Percentiles rank a stretch among this genome's conserved stretches.
Conservation (phyloP, 2,797 vertebrate genomes). For the Oceanodroma leucorhoa region DNA sequence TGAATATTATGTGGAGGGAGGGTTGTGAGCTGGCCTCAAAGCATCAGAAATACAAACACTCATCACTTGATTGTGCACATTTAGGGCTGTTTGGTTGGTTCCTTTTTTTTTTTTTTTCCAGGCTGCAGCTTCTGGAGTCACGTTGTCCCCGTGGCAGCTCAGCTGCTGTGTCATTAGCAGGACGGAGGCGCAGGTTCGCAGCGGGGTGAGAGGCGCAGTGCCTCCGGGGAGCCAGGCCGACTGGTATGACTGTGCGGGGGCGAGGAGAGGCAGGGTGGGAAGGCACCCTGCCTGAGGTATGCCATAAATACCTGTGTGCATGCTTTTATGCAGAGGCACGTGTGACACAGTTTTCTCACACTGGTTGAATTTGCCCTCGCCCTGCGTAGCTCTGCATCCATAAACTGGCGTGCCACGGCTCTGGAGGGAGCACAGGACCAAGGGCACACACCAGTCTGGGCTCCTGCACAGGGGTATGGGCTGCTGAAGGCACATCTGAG, state of each 20-base stretch:
- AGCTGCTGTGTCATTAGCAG: constrained; percentile 45
- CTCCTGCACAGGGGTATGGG: fast-evolving
- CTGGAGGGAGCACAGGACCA: fast-evolving
- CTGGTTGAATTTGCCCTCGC: background rate
- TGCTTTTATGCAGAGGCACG: background rate
- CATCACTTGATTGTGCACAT: constrained; percentile 56
- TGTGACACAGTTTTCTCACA: constrained; percentile 29
- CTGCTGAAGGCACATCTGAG: background rate
- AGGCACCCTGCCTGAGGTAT: background rate
- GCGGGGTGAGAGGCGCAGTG: background rate
- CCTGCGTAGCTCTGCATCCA: fast-evolving
- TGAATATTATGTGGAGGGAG: constrained; percentile 33
- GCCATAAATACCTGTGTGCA: background rate
- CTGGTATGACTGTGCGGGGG: background rate
- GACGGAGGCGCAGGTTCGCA: background rate
- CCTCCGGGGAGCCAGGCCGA: constrained; percentile 7
- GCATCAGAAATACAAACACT: constrained; percentile 59
- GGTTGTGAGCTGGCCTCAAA: constrained; percentile 55
- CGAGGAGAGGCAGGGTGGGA: background rate
- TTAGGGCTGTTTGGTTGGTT: background rate
- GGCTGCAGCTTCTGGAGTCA: constrained; percentile 25
- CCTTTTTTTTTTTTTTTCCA: background rate
- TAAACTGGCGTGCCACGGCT: fast-evolving
- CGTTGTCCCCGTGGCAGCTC: constrained; percentile 18
- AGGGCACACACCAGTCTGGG: fast-evolving